Evolutionary conservation across 2,113 vertebrate genomes (phyloP).

Genomic region (Chloroceryle aenea): DNA sequence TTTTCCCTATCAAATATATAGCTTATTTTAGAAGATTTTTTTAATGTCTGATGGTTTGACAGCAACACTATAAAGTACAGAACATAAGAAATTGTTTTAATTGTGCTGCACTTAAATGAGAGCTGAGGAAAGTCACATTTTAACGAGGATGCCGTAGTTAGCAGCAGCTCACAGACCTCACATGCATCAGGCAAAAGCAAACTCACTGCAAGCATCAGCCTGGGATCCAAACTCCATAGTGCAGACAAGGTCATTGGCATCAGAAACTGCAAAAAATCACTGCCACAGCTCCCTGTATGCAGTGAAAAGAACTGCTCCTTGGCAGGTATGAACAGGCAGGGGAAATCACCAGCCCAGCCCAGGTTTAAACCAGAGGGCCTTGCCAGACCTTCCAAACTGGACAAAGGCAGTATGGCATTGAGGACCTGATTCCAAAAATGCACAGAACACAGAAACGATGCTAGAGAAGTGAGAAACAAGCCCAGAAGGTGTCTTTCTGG

Average conservation of each 20-base stretch:
- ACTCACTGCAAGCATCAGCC: neutral
- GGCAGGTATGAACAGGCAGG: neutral
- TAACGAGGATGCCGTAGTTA: neutral
- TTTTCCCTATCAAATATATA: neutral
- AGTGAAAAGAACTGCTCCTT: neutral
- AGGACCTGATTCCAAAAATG: neutral
- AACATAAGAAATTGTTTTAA: neutral
- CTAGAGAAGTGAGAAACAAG: neutral
- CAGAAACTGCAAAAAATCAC: neutral
- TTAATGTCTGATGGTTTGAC: neutral
- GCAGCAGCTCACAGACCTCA: neutral
- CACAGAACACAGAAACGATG: neutral
- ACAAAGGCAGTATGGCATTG: neutral
- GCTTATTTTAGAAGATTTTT: neutral
- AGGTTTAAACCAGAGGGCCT: neutral
- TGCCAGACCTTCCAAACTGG: neutral
- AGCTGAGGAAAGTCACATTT: neutral
- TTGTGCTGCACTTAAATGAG: neutral
- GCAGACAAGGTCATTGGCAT: neutral
- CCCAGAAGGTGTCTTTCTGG: neutral
- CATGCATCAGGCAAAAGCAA: neutral
- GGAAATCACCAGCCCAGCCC: neutral
- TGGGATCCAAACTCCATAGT: neutral
- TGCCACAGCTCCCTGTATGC: rapidly evolving
- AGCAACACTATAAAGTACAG: neutral